Conservation (phyloP, 2,797 vertebrate genomes). For the Helostoma temminkii region DNA sequence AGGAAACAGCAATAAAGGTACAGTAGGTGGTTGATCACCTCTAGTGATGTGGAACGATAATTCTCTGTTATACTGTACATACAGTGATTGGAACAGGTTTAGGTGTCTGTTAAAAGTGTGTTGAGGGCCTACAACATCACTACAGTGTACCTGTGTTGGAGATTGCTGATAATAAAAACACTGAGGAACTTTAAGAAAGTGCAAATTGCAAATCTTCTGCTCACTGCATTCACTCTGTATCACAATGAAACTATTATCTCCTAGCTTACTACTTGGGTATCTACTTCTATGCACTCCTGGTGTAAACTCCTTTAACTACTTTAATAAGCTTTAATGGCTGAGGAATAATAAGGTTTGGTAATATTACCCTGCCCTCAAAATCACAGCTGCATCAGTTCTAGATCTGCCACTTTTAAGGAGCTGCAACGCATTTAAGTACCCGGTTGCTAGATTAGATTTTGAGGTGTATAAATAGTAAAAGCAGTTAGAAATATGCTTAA, state of each 20-base stretch:
- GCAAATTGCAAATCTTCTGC: background rate
- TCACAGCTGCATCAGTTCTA: background rate
- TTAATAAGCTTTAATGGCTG: too few species aligned
- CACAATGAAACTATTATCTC: background rate
- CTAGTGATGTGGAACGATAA: too few species aligned
- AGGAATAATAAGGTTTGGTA: background rate
- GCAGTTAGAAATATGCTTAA: constrained; percentile 19
- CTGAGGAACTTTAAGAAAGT: background rate
- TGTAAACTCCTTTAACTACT: too few species aligned
- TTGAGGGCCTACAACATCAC: background rate
- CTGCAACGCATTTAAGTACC: background rate
- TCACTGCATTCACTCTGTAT: background rate
- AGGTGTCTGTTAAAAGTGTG: background rate
- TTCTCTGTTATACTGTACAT: background rate
- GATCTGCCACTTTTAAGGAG: background rate
- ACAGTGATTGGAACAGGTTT: background rate
- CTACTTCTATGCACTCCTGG: background rate
- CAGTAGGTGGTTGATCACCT: constrained; percentile 1
- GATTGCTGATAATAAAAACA: background rate
- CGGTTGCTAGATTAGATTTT: constrained; percentile 3
- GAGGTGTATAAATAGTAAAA: background rate
- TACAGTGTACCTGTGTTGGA: background rate
- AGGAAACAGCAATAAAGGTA: constrained; percentile 34
- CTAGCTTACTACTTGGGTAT: background rate
- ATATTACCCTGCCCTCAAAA: background rate